Conservation (phyloP, 2,888 invertebrate genomes). For the Amphipoea oculea region DNA sequence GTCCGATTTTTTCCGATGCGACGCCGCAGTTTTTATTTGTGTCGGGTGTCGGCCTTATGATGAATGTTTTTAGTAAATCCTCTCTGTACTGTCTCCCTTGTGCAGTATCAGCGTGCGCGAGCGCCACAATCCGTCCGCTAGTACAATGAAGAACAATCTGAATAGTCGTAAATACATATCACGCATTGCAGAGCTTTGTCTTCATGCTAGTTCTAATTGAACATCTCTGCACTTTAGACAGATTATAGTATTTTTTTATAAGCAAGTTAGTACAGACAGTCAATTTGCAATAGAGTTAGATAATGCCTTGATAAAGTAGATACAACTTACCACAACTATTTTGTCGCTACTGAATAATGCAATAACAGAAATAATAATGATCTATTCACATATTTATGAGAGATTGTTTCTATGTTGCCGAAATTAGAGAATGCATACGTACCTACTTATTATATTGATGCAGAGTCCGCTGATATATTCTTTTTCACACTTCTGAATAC, state of each 20-base stretch:
- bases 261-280: not conserved
- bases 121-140: constrained; percentile 44
- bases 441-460: not conserved
- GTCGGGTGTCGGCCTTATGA: not conserved
- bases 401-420: not conserved
- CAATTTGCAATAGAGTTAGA: constrained; percentile 24
- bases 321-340: not conserved
- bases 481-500: not conserved
- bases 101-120: constrained; percentile 9
- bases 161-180: constrained; percentile 25
- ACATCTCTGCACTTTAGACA: constrained; percentile 18
- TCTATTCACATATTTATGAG: not conserved
- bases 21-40: no score
- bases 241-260: constrained; percentile 4
- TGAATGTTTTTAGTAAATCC: not conserved
- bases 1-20: no score
- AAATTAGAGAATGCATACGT: not conserved
- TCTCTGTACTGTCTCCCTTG: not conserved
- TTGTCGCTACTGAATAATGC: not conserved
- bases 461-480: not conserved
- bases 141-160: constrained; percentile 11
- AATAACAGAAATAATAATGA: not conserved
- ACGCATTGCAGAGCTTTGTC: not conserved
- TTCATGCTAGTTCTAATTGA: not conserved
- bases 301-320: constrained; percentile 4